phyloP scores from a whole-genome alignment of 2,797 vertebrate species.

The Ceyx erithaca region DNA sequence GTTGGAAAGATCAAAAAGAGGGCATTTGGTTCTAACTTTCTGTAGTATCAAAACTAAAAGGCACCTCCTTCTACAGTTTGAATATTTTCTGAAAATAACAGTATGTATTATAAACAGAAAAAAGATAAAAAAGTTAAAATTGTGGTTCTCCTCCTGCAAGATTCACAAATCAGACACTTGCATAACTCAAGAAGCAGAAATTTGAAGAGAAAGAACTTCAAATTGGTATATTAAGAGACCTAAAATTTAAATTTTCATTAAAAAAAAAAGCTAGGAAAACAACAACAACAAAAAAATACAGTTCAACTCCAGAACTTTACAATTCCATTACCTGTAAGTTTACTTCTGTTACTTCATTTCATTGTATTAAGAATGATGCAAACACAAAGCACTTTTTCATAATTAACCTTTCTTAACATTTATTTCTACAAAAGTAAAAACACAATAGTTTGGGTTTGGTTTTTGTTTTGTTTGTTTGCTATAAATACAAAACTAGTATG shows the following conservation, averaged over 20 bases:
- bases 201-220: background rate
- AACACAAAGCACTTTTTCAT: background rate
- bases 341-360: background rate
- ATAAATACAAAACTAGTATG: background rate
- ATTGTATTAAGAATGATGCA: background rate
- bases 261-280: background rate
- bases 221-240: background rate
- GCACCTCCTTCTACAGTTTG: background rate
- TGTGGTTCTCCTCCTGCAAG: background rate
- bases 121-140: too few species aligned
- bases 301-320: background rate
- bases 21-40: background rate
- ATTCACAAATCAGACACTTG: background rate
- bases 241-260: background rate
- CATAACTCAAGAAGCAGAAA: fast-evolving
- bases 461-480: too few species aligned
- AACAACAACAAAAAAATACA: background rate
- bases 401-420: background rate
- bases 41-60: background rate
- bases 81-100: background rate
- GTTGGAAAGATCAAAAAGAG: background rate
- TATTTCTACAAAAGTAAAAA: background rate
- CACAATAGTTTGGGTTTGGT: background rate
- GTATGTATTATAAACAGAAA: background rate
- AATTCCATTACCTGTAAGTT: background rate